Percentiles rank a stretch among this genome's conserved stretches.
phyloP scores from a whole-genome alignment of 92 coral and sea anemone species.

The Metridium senile region DNA sequence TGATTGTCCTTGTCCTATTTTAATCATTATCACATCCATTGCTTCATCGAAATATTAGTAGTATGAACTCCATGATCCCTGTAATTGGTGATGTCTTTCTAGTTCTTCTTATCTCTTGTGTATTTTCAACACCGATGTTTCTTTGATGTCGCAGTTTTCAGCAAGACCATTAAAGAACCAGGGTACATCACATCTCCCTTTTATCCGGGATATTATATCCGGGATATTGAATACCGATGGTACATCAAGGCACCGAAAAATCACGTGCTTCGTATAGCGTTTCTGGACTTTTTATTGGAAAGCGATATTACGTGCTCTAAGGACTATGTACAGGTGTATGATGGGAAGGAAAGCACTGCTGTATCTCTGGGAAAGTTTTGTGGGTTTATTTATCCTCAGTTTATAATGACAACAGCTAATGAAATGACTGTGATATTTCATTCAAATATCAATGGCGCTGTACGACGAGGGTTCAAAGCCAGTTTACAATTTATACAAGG shows the following conservation, averaged over 20 bases:
- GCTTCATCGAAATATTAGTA: no score
- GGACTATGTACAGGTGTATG: slow-evolving; percentile 68
- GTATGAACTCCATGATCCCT: no score
- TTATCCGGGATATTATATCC: slow-evolving; percentile 71
- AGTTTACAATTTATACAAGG: slow-evolving; percentile 4
- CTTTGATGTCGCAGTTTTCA: slow-evolving; percentile 3
- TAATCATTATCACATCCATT: no score
- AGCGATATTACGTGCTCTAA: slow-evolving; percentile 49
- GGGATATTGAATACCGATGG: slow-evolving; percentile 64
- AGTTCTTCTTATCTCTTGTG: no score
- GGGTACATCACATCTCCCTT: slow-evolving; percentile 70
- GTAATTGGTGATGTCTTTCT: no score
- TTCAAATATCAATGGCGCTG: slow-evolving; percentile 12
- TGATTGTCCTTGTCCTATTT: no score
- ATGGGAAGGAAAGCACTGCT: slow-evolving; percentile 33
- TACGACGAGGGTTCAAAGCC: slow-evolving; percentile 24
- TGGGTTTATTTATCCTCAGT: slow-evolving; percentile 57
- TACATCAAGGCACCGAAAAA: slow-evolving; percentile 46
- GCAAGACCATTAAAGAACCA: slow-evolving; percentile 6
- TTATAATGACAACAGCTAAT: slow-evolving; percentile 52
- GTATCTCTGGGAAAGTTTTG: slow-evolving; percentile 62
- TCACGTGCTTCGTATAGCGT: slow-evolving; percentile 56
- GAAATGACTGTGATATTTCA: slow-evolving; percentile 56
- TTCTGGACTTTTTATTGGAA: slow-evolving; percentile 50
- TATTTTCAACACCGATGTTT: no score